phyloP scores from a whole-genome alignment of 2,113 vertebrate species.

The Climacteris rufus region DNA sequence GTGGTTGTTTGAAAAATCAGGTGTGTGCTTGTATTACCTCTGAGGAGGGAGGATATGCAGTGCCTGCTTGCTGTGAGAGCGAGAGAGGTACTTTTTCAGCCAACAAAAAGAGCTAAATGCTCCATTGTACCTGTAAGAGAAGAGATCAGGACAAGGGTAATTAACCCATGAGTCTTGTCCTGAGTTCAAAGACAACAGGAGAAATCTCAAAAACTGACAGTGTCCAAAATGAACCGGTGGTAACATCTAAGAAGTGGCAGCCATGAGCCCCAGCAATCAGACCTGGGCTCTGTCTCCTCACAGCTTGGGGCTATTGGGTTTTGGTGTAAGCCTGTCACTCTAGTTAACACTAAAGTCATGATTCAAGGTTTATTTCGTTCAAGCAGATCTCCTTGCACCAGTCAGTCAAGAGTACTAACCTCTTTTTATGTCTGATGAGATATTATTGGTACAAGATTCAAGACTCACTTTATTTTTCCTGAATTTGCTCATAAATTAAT shows the following conservation, averaged over 20 bases:
- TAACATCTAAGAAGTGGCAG: not conserved
- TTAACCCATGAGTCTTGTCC: not conserved
- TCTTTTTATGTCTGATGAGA: not conserved
- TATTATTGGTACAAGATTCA: not conserved
- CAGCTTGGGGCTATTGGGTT: not conserved
- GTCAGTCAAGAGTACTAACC: not conserved
- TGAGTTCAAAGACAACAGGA: not conserved
- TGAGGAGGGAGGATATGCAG: not conserved
- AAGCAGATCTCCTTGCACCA: not conserved
- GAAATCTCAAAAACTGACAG: not conserved
- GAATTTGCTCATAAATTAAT: conserved; percentile 24
- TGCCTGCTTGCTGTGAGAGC: not conserved
- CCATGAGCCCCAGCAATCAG: not conserved
- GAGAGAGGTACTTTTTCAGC: not conserved
- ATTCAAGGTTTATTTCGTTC: not conserved
- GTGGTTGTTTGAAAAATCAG: not conserved
- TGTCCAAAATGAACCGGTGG: not conserved
- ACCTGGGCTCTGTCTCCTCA: not conserved
- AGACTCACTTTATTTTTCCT: not conserved
- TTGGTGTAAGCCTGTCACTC: not conserved
- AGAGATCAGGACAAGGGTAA: not conserved
- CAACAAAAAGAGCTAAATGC: not conserved
- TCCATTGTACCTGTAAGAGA: not conserved
- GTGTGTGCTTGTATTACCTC: not conserved
- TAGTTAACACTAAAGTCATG: not conserved